Evolutionary conservation across 2,797 vertebrate genomes (phyloP), one percentile per base, ranked within the genome.

Genomic region (Halcyon leucocephala): DNA sequence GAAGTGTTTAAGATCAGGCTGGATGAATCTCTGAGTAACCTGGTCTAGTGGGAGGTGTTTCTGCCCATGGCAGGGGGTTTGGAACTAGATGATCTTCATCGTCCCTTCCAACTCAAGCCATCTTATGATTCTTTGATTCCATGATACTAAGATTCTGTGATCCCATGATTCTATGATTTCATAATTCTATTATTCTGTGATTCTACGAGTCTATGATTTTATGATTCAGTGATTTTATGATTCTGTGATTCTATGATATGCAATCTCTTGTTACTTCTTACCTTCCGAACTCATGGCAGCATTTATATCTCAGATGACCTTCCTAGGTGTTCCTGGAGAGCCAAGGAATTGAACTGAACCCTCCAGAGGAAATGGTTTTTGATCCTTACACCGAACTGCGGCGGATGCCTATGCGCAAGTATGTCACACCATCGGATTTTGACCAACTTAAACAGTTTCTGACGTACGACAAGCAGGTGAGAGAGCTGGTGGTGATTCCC

Each of bases 291-390:
- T 87, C 26, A 48, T 0, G 1, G 42, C 80, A 86, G 52, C 79
- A 74, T 77, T 95, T 93, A 96, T 81, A 55, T 14, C n/a, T 73
- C 46, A 62, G 28, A 42, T 93, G 39, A 77, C 69, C 66, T 94
- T 93, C 64, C 65, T 92, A 99, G 99, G 98, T 98, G n/a, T 99
- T 99, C 97, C 96, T 99, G 98, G 98, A 99, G 97, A 99, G 99
- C 83, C 98, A 99, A 96, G 99, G 99, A 52, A 98, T 99, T 58
- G 93, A 98, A 86, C 51, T 99, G 94, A 99, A 99, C 55, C 98
- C 98, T 12, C 98, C 99, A 7, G 99, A 99, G 97, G 94, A 90
- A 4, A 98, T 98, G 95, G 98, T 98, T 62, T 93, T 77, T 0
- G 99, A 99, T 93, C 98, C 98, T 35, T 99, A 99, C 95, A 98